A percentile compares a stretch with the other conserved stretches of the same genome.
Conservation (phyloP, 2,797 vertebrate species). For the Fratercula arctica region DNA sequence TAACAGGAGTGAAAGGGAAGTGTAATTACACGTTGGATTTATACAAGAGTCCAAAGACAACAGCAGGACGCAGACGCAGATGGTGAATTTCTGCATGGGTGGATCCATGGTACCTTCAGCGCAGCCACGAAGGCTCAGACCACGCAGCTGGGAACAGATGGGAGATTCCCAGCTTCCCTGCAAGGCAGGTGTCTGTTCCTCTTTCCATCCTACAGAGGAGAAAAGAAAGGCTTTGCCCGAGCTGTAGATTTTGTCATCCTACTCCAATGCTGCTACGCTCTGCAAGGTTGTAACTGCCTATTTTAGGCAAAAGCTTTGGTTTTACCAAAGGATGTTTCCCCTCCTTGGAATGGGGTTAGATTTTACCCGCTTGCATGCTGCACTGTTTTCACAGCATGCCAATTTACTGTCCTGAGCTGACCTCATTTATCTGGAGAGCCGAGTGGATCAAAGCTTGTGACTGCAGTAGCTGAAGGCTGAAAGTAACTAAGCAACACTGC, state of each 20-base stretch:
- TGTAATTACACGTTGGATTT: neutral
- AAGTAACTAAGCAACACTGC: neutral
- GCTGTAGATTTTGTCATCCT: neutral
- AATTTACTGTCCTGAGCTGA: neutral
- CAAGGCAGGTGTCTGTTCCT: neutral
- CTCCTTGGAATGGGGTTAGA: neutral
- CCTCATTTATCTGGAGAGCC: neutral
- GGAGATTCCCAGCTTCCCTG: neutral
- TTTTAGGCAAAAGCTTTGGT: neutral
- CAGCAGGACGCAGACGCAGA: neutral
- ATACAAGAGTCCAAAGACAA: neutral
- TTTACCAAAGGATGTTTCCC: neutral
- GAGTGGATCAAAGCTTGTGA: neutral
- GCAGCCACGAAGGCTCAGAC: neutral
- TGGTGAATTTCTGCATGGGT: neutral
- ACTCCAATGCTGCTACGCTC: neutral
- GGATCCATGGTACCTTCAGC: neutral
- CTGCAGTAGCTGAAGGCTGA: neutral
- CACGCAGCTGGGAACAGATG: neutral
- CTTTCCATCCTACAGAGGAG: neutral
- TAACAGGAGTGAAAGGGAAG: neutral
- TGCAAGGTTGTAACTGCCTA: neutral
- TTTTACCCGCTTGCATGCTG: neutral
- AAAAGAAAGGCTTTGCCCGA: slow-evolving; percentile 20
- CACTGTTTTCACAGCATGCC: neutral